Base-by-base conservation (phyloP, 2,797 vertebrate genomes). In the Neosilurus mollespiculum region DNA sequence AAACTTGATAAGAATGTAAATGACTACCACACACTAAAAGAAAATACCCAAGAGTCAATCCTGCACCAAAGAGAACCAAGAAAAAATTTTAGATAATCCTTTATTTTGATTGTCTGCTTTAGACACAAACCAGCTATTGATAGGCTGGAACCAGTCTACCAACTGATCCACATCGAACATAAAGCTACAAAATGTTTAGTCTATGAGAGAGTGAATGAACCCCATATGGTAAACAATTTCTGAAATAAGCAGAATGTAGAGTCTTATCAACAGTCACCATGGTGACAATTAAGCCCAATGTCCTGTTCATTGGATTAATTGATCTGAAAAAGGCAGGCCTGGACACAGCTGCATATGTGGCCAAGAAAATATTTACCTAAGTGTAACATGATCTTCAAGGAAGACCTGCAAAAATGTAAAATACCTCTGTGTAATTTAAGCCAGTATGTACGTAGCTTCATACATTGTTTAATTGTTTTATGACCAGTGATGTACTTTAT, bases 251-350 rank as follows among this genome's bases (percentile, higher is more conserved):
- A 43, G 34, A 77, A 12, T 12, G 7, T 8, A 72, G 53, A 18
- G 4, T 30, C n/a, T 54, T 54, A 54, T 16, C 8, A 77, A 43
- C 73, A 37, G 34, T 77, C 56, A 61, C 73, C 56, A 61, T 77
- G 73, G 73, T 77, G 34, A 77, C 73, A 61, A 37, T 26, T 30
- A 75, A 77, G 34, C n/a, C 51, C 73, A 37, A 14, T 4, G 3
- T 14, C 4, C 11, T 77, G 56, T 16, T 59, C 12, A 43, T 10
- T n/a, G 11, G 30, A 77, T 43, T 34, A 77, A 56, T 37, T 43
- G 20, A n/a, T 9, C 30, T 76, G 54, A 34, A n/a, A 54, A 76
- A 76, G 18, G 73, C 56, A 77, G 34, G 56, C 5, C 10, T 43
- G 9, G 20, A 77, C 4, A 77, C 73, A 77, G 0, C 56, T 77